Base-by-base conservation (phyloP, 2,888 invertebrate genomes). In the Meteorus colon region DNA sequence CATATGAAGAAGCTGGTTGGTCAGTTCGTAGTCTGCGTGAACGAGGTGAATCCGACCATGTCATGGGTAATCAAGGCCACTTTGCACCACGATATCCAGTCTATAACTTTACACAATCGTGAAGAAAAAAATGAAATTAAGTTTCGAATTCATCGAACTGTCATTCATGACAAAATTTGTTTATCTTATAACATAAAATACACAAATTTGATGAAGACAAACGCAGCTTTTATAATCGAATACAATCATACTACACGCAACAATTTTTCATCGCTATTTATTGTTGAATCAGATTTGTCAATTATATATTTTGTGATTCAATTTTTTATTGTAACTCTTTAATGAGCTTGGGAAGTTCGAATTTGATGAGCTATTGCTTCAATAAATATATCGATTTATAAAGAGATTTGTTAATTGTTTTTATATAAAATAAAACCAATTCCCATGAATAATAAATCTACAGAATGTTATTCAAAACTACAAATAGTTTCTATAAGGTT, bases 1-100 rank as follows among this genome's bases (percentile, higher is more conserved):
- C 93, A 27, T 94, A 93, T 87, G 92, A 92, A 78, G 94, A 93
- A 86, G 92, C 93, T 24, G 88, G 91, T 62, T 91, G 91, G n/a
- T 92, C 94, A 4, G 79, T 79, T 59, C 91, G 91, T 69, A 92
- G 92, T 77, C 92, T 95, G 67, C 92, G 92, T 76, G 94, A 94
- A 79, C 91, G 91, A 55, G 92, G 92, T 45, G 95, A 95, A 84
- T 92, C 91, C 14, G 92, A 92, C 73, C 90, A 93, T 82, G 81
- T 89, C 16, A 84, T 86, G 65, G 90, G 90, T 19, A 78, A 83
- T 16, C 79, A 77, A 73, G 80, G 82, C 75, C 84, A 79, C 51
- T 90, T 88, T 79, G 86, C 88, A 12, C 90, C 90, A 4, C 84
- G 84, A 80, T 90, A 90, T 81, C 90, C 90, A 14, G 88, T 90